phyloP scores from a whole-genome alignment of 2,113 vertebrate species.

The Otus sunia region DNA sequence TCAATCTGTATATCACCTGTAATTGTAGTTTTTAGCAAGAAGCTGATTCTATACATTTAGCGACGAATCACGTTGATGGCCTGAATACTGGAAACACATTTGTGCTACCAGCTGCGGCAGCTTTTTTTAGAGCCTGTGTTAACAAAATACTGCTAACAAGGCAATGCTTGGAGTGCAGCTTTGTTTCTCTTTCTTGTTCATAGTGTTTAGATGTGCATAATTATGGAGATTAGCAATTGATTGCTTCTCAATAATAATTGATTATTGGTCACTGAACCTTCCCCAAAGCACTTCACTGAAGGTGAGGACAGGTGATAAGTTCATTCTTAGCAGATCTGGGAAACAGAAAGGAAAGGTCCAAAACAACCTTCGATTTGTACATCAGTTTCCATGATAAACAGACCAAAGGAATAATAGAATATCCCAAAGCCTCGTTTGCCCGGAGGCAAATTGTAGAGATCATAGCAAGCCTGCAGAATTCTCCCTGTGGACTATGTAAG shows the following conservation, averaged over 20 bases:
- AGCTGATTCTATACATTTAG: slow-evolving; percentile 99
- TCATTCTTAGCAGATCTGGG: slow-evolving; percentile 60
- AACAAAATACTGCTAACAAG: slow-evolving; percentile 89
- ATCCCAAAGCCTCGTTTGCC: slow-evolving; percentile 82
- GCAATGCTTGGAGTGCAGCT: slow-evolving; percentile 84
- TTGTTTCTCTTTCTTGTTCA: slow-evolving; percentile 88
- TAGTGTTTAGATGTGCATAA: slow-evolving; percentile 96
- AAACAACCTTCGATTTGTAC: slow-evolving; percentile 80
- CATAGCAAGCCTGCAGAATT: slow-evolving; percentile 81
- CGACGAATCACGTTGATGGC: slow-evolving; percentile 88
- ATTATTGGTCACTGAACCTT: slow-evolving; percentile 87
- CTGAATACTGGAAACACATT: slow-evolving; percentile 90
- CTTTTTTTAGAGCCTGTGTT: slow-evolving; percentile 93
- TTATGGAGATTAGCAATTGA: slow-evolving; percentile 96
- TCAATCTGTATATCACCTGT: slow-evolving; percentile 99
- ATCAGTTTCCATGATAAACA: slow-evolving; percentile 86
- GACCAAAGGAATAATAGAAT: slow-evolving; percentile 82
- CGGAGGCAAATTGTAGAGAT: slow-evolving; percentile 84
- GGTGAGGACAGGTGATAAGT: slow-evolving; percentile 81
- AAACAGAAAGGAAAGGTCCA: slow-evolving; percentile 65
- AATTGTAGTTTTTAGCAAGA: slow-evolving; percentile 99
- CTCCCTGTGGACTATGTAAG: slow-evolving; percentile 79
- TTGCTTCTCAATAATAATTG: slow-evolving; percentile 87
- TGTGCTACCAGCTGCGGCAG: slow-evolving; percentile 93
- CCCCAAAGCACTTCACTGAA: slow-evolving; percentile 69